Base-by-base conservation (phyloP, 2,888 invertebrate species). In the Alentia gelatinosa region DNA sequence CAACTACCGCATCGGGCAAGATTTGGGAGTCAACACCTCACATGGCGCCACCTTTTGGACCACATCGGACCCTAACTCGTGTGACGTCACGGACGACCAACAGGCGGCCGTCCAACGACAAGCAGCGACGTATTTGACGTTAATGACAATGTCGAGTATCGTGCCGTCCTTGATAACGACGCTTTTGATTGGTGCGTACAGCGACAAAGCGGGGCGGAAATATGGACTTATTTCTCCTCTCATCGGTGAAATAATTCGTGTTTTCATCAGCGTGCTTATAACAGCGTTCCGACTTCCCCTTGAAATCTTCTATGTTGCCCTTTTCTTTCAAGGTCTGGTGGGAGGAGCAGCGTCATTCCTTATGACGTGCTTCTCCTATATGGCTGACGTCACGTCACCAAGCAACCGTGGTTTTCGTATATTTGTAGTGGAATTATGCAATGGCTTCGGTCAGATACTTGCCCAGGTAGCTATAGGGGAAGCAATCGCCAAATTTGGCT, bases 191-290 rank as follows among this genome's bases (percentile, higher is more conserved):
- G 88, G 88, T 1, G 23, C 88, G n/a, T 88, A 88, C 50, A 88
- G 88, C 47, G 88, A 88, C 35, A 42, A 88, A 23, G 47, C 30
- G 33, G 88, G 88, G 1, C 37, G 88, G 50, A 88, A 88, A 30
- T 42, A 50, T 42, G 88, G 39, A 4, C 47, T 88, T 26, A 30
- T 88, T 9, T 30, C 88, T 9, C 42, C 88, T 0, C 47, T 88
- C n/a, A 0, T 9, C 26, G 88, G 88, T 1, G 56, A 68, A 23
- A 56, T 89, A 12, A n/a, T 68, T 9, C 56, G 89, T 12, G 23
- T 89, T 12, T 68, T 89, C 63, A 0, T 89, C 3, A 19, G 23
- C 1, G 35, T 63, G 1, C 30, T 89, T 4, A n/a, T 63, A 1
- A 89, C 39, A 12, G 89, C 23, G 9, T 63, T 37, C 89, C n/a